Conservation (phyloP, 2,888 invertebrate genomes). For the Lordiphosa andalusiaca region DNA sequence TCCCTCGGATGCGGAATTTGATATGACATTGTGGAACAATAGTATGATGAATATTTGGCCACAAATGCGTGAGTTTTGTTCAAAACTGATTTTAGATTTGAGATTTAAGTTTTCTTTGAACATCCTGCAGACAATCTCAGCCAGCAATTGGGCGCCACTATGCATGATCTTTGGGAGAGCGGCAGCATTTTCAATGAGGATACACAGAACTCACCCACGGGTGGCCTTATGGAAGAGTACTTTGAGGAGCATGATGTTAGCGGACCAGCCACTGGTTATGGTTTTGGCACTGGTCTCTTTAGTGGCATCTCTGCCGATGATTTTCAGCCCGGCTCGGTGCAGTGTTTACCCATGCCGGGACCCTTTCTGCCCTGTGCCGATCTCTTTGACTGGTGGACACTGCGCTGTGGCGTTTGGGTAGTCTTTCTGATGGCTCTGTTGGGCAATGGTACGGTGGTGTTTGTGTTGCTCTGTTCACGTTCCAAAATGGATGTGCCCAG, state of each 20-base stretch:
- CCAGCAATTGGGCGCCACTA: slow-evolving; percentile 86
- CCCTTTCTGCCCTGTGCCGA: slow-evolving; percentile 98
- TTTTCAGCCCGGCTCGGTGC: slow-evolving; percentile 79
- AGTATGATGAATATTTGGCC: slow-evolving; percentile 91
- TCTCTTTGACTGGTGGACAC: slow-evolving; percentile 98
- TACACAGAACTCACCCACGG: slow-evolving; percentile 40
- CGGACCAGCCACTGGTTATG: slow-evolving; percentile 49
- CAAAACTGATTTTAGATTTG: no score
- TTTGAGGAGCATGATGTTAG: slow-evolving; percentile 83
- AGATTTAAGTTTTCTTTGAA: not conserved
- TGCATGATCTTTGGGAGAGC: slow-evolving; percentile 85
- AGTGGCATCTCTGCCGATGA: slow-evolving; percentile 76
- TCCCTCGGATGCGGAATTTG: slow-evolving; percentile 86
- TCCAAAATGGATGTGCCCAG: slow-evolving; percentile 98
- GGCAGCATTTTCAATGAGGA: slow-evolving; percentile 40
- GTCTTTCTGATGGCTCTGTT: slow-evolving; percentile 96
- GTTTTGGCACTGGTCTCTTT: slow-evolving; percentile 70
- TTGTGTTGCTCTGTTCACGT: slow-evolving; percentile 93
- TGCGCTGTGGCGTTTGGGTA: slow-evolving; percentile 98
- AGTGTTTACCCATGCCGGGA: slow-evolving; percentile 92
- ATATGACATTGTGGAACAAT: slow-evolving; percentile 89
- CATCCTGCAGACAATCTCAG: slow-evolving; percentile 85
- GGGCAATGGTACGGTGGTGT: slow-evolving; percentile 97
- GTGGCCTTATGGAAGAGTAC: slow-evolving; percentile 86
- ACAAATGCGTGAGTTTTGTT: slow-evolving; percentile 85